Conservation (phyloP, 92 coral and sea anemone species). For the Umimayanthus chanpuru region DNA sequence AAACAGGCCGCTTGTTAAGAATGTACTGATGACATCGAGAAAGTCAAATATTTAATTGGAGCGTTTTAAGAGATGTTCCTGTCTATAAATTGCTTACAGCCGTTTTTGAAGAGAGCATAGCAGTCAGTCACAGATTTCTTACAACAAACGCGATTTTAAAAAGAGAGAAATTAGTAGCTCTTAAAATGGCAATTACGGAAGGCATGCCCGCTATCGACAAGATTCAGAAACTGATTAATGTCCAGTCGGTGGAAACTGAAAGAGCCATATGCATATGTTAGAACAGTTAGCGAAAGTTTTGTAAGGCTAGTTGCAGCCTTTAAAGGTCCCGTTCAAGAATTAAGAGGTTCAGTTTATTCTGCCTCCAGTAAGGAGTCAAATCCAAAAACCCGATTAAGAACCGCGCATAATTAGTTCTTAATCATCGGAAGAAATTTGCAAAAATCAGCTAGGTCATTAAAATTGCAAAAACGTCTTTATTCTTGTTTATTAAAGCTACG, state of each 20-base stretch:
- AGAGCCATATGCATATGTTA: conserved; percentile 15
- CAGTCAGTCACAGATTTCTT: conserved; percentile 3
- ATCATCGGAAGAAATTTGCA: background rate
- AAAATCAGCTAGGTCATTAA: conserved; percentile 16
- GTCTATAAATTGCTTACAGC: background rate
- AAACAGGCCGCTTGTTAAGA: background rate
- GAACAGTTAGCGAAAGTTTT: conserved; percentile 12
- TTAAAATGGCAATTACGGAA: background rate
- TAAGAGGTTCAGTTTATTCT: background rate
- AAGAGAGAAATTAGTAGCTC: conserved; percentile 4
- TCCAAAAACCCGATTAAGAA: conserved; percentile 8
- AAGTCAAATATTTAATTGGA: no score
- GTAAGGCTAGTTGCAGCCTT: background rate
- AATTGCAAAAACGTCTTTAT: background rate
- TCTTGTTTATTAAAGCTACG: background rate
- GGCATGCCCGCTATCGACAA: conserved; percentile 17
- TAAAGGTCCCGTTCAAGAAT: background rate
- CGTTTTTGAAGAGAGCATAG: background rate
- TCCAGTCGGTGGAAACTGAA: background rate
- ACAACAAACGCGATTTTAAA: conserved; percentile 16
- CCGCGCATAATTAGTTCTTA: conserved; percentile 4
- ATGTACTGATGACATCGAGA: background rate
- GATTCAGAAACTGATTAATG: conserved; percentile 6
- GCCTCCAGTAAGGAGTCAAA: conserved; percentile 1
- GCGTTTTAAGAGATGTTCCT: background rate